Conservation (phyloP, 2,888 invertebrate species). For the Hirtodrosophila confusa region DNA sequence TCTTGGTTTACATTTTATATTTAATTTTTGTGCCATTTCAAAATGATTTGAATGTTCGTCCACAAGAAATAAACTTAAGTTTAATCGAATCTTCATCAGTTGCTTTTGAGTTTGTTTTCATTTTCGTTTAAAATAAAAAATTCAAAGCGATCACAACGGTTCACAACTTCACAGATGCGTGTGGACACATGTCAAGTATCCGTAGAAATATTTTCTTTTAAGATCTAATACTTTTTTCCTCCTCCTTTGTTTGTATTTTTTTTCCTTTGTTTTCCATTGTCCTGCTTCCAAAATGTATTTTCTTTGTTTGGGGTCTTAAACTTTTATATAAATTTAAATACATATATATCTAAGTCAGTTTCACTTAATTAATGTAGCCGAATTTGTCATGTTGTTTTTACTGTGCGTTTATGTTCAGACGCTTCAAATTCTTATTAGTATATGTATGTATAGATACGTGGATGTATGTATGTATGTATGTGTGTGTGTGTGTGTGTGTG, state of each 20-base stretch:
- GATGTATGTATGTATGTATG: slow-evolving; percentile 1
- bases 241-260: slow-evolving; percentile 13
- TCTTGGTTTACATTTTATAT: slow-evolving; percentile 26
- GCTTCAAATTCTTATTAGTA: slow-evolving; percentile 32
- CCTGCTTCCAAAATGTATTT: slow-evolving; percentile 21
- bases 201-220: slow-evolving; percentile 38
- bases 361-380: slow-evolving; percentile 47
- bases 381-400: slow-evolving; percentile 47
- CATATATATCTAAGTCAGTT: slow-evolving; percentile 40
- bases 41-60: slow-evolving; percentile 35
- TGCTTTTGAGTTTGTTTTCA: slow-evolving; percentile 39
- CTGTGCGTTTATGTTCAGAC: slow-evolving; percentile 50
- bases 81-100: slow-evolving; percentile 42
- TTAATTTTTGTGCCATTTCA: slow-evolving; percentile 5
- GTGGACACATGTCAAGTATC: slow-evolving; percentile 67
- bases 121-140: slow-evolving; percentile 57
- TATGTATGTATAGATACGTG: not conserved
- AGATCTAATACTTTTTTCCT: not conserved
- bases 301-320: slow-evolving; percentile 16
- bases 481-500: slow-evolving; percentile 37
- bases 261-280: slow-evolving; percentile 3
- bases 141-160: slow-evolving; percentile 81
- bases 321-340: slow-evolving; percentile 35
- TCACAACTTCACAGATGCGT: slow-evolving; percentile 77
- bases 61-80: slow-evolving; percentile 41